Evolutionary conservation across 2,888 invertebrate genomes (phyloP).

Genomic region (Flabesymbios commensalis): DNA sequence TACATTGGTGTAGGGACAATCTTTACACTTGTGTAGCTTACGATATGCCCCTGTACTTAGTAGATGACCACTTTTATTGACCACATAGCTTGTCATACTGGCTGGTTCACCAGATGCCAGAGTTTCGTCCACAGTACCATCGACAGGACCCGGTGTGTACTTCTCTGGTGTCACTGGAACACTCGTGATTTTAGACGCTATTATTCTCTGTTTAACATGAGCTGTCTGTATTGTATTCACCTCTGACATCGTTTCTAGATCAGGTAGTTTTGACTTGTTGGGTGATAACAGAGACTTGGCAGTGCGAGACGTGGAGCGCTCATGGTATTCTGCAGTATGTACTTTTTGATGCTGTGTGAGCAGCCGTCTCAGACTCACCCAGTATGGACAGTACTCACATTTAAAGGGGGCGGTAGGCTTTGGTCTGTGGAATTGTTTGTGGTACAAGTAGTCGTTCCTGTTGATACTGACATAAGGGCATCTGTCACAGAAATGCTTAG

Average conservation of each 20-base stretch:
- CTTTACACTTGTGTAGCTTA: conserved; percentile 83
- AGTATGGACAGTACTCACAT: conserved; percentile 81
- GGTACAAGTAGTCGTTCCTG: conserved; percentile 83
- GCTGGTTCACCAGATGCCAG: conserved; percentile 22
- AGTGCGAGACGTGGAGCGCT: conserved; percentile 3
- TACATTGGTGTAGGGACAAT: conserved; percentile 83
- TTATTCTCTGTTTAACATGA: conserved; percentile 53
- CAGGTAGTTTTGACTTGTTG: conserved; percentile 45
- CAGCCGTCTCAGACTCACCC: conserved; percentile 76
- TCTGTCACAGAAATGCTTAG: conserved; percentile 72
- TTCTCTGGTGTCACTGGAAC: conserved; percentile 40
- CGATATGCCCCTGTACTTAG: conserved; percentile 74
- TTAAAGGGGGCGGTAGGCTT: conserved; percentile 75
- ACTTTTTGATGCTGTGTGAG: conserved; percentile 83
- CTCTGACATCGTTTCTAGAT: conserved; percentile 11
- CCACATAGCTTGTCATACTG: conserved; percentile 42
- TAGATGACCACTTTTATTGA: conserved; percentile 58
- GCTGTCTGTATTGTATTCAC: conserved; percentile 49
- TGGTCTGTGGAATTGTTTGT: conserved; percentile 81
- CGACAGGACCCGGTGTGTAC: conserved; percentile 29
- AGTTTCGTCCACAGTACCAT: conserved; percentile 46
- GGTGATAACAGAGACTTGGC: conserved; percentile 37
- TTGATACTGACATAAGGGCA: conserved; percentile 86
- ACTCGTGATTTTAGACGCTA: conserved; percentile 52
- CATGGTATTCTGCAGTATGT: conserved; percentile 62